These are phyloP conservation scores for Drosophila yakuba DNA, from an alignment of 1,140 invertebrate genomes.

Conservation along the genomic window DNA sequence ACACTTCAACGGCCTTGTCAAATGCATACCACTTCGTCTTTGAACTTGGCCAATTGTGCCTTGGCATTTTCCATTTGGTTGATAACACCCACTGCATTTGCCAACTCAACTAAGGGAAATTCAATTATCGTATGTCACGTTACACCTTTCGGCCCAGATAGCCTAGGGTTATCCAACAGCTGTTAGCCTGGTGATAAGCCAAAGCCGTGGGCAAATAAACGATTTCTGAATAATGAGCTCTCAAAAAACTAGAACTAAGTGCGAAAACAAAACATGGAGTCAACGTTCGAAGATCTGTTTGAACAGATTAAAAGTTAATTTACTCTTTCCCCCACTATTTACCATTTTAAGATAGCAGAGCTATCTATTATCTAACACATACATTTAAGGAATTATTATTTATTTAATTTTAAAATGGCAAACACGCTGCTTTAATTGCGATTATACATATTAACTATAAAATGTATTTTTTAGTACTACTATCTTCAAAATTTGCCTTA, in stretches of 20 bases:
- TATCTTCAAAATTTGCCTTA: no score
- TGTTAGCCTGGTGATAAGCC: constrained; percentile 39
- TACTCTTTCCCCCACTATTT: constrained; percentile 10
- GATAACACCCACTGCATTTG: constrained; percentile 29
- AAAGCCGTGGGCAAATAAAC: constrained; percentile 52
- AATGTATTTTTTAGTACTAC: no score
- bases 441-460: no score
- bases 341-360: constrained; percentile 7
- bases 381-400: not conserved
- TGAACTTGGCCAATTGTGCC: constrained; percentile 57
- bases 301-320: constrained; percentile 37
- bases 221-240: constrained; percentile 51
- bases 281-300: constrained; percentile 42
- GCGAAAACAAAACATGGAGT: constrained; percentile 13
- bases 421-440: not conserved
- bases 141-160: constrained; percentile 10
- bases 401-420: no score
- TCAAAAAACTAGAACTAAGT: constrained; percentile 61
- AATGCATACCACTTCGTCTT: constrained; percentile 49
- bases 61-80: constrained; percentile 12
- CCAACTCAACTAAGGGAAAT: not conserved
- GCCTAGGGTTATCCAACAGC: constrained; percentile 34
- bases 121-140: not conserved
- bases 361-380: not conserved
- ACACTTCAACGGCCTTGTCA: constrained; percentile 23